These are phyloP conservation scores for Emydura subglobosa DNA, from an alignment of 2,113 vertebrate species.

Conservation along the genomic window DNA sequence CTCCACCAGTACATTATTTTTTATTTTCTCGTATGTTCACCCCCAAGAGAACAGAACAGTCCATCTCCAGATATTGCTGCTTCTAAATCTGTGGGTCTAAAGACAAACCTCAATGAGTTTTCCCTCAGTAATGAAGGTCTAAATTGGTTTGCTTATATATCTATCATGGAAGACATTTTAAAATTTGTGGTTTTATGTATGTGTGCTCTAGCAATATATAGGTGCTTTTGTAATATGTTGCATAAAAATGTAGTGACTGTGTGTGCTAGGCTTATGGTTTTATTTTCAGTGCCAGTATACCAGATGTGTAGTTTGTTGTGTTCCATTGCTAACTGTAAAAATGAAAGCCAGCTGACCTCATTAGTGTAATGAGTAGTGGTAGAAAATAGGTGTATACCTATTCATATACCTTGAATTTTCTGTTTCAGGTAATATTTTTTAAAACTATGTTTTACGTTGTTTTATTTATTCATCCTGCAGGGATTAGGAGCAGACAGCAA, in stretches of 20 bases:
- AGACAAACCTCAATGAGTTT: background rate
- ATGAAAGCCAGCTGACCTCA: background rate
- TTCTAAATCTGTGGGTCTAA: background rate
- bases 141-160: background rate
- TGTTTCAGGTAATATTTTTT: background rate
- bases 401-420: background rate
- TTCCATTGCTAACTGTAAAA: background rate
- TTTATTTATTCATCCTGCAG: constrained; percentile 77
- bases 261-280: background rate
- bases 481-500: constrained; percentile 95
- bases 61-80: background rate
- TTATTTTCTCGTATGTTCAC: background rate
- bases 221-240: background rate
- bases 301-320: background rate
- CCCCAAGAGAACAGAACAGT: background rate
- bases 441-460: constrained; percentile 5
- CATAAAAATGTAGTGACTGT: background rate
- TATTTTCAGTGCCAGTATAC: background rate
- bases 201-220: background rate
- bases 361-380: background rate
- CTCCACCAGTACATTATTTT: background rate
- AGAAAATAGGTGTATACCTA: background rate
- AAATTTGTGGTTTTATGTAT: background rate
- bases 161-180: background rate
- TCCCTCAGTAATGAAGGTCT: background rate